These are phyloP conservation scores for Salvelinus fontinalis DNA, from an alignment of 2,113 vertebrate genomes.

Conservation along the genomic window DNA sequence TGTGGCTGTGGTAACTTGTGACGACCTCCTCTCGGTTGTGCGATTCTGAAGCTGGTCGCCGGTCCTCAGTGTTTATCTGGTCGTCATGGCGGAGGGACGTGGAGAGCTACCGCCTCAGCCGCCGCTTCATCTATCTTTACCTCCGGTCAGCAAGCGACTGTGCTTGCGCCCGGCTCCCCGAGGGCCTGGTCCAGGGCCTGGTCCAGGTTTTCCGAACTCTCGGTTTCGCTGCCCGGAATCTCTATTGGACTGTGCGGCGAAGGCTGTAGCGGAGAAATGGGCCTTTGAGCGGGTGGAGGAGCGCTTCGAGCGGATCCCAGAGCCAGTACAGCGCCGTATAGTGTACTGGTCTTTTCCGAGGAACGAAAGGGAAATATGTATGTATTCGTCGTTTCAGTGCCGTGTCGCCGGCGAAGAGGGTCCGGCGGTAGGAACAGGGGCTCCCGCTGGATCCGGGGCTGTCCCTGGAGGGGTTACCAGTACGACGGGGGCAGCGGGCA, in stretches of 20 bases:
- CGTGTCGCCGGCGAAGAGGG: conserved; percentile 78
- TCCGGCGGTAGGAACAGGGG: conserved; percentile 60
- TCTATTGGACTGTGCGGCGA: conserved; percentile 91
- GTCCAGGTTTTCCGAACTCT: conserved; percentile 67
- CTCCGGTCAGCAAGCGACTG: conserved; percentile 85
- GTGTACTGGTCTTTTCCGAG: conserved; percentile 96
- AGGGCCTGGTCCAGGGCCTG: conserved; percentile 76
- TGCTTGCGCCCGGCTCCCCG: conserved; percentile 81
- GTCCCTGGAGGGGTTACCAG: conserved; percentile 66
- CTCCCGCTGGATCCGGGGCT: conserved; percentile 63
- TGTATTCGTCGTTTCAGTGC: conserved; percentile 96
- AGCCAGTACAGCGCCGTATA: conserved; percentile 94
- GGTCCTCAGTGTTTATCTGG: conserved; percentile 81
- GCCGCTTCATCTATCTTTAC: conserved; percentile 76
- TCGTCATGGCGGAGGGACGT: conserved; percentile 96
- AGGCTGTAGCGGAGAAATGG: conserved; percentile 94
- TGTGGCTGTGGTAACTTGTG: too few relatives aligned
- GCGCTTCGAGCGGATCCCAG: conserved; percentile 94
- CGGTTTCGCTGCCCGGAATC: conserved; percentile 86
- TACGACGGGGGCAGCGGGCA: conserved; percentile 61
- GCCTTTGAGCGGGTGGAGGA: conserved; percentile 95
- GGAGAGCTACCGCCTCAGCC: conserved; percentile 79
- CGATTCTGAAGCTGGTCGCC: conserved; percentile 51
- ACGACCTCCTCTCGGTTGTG: conserved; percentile 36
- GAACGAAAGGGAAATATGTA: conserved; percentile 95